A percentile compares a stretch with the other conserved stretches of the same genome.
Conservation (phyloP, 2,797 vertebrate species). For the Onychomys arenicola region DNA sequence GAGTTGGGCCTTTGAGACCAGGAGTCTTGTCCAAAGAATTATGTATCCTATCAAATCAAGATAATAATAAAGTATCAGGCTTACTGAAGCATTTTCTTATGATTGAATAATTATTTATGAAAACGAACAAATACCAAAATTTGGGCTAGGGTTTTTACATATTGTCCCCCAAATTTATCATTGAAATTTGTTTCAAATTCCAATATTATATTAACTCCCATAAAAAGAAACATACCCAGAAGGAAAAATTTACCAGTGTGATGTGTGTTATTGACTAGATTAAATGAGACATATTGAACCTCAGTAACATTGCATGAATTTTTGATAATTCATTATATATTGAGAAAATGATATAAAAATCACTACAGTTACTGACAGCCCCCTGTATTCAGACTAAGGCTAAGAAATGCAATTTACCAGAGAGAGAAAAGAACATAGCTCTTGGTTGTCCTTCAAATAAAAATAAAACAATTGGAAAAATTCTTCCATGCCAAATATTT, state of each 20-base stretch:
- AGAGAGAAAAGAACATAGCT: not conserved
- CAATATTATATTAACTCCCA: not conserved
- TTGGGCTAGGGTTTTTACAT: not conserved
- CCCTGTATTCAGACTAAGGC: not conserved
- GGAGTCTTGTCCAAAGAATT: conserved; percentile 13
- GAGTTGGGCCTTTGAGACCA: conserved; percentile 25
- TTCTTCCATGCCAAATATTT: conserved; percentile 14
- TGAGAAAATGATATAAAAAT: not conserved
- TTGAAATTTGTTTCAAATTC: not conserved
- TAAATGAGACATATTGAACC: not conserved
- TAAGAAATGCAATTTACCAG: not conserved
- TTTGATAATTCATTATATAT: not conserved
- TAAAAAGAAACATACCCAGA: not conserved
- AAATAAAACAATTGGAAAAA: not conserved
- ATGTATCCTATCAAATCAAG: not conserved
- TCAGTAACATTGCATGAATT: not conserved
- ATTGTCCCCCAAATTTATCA: conserved; percentile 37
- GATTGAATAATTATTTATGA: not conserved
- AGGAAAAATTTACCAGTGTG: not conserved
- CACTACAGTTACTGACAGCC: not conserved
- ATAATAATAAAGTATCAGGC: not conserved
- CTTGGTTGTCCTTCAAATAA: conserved; percentile 38
- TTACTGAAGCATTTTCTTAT: not conserved
- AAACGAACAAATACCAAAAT: not conserved
- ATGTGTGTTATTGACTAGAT: not conserved